Base-by-base conservation (phyloP, 2,797 vertebrate species). In the Enteromius paludinosus region DNA sequence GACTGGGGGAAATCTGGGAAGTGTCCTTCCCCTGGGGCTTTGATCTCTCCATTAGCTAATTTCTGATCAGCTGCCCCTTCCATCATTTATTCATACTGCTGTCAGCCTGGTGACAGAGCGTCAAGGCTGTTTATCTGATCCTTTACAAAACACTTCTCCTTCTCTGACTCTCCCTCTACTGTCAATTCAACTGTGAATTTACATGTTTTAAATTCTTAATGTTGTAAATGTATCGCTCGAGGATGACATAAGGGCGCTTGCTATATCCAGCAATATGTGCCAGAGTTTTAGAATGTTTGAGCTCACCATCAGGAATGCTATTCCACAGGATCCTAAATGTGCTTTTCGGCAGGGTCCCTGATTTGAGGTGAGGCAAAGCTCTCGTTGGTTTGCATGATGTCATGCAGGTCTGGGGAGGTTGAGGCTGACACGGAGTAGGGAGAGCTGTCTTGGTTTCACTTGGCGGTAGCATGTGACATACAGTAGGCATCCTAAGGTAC, bases 21-120 rank as follows among this genome's bases (percentile, higher is more conserved):
- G 88, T 78, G 88, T 89, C 87, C 35, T 25, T 41, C 45, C 81
- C 88, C 86, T 64, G 11, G 28, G 90, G 88, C 87, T 81, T 84
- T 87, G 87, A 91, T 90, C 88, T 86, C 84, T 90, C 90, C 92
- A 95, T 94, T 95, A 93, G 93, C 91, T 93, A 90, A 93, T 91
- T 94, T 89, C 89, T 91, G 89, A 92, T 93, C 92, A 92, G 90
- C 92, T 93, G 92, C 92, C 89, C 86, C 90, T 90, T 82, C 87
- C 86, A 92, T 94, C 89, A 93, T 92, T 93, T 89, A 93, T 93
- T 94, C 92, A 94, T 92, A 85, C 33, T 28, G 90, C 86, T 86
- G 85, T 85, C 87, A 83, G 89, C 85, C 87, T 90, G 92, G 90
- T 93, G 92, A 90, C 87, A 88, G 83, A 88, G 88, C 87, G 86